Base-by-base conservation (phyloP, 2,888 invertebrate species). In the Cataglyphis albicans region DNA sequence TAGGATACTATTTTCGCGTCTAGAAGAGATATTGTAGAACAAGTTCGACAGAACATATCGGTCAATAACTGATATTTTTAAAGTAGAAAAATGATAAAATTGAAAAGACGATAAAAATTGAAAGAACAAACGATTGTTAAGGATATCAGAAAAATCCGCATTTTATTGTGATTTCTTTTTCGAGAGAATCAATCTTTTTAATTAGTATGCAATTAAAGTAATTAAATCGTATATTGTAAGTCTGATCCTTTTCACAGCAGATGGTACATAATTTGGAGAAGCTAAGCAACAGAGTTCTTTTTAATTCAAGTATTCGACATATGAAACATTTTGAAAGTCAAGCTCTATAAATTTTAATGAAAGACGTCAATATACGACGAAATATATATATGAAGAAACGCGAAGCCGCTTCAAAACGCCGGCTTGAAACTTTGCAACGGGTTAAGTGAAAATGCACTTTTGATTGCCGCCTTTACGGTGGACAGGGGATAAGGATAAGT, bases 371-470 rank as follows among this genome's bases (percentile, higher is more conserved):
- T 74, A 44, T 48, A 1, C 6, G 18, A 48, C 48, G 18, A 48
- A 48, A 48, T 48, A n/a, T 52, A 48, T 44, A 72, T 78, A 21
- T 15, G 55, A 78, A n/a, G 52, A 52, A 52, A 44, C 73, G 52
- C 38, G 35, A 32, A 29, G 10, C 18, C 32, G 44, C 35, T 70
- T 78, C 44, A 70, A 78, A 59, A 44, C 25, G 32, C 72, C 44
- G 78, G 21, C 41, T 29, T 38, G 57, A 18, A 59, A 59, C 44
- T 78, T 72, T 35, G 57, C 78, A 41, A 59, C 72, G 72, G 32
- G 35, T 72, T 72, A 72, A 78, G 72, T 72, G 72, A 78, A 78
- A 78, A 78, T 78, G 72, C 59, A 78, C 72, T 78, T 78, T 78
- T 78, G 78, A 78, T 78, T 78, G 72, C 72, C 57, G 78, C 44